A percentile compares a stretch with the other conserved stretches of the same genome.
phyloP scores from a whole-genome alignment of 2,797 vertebrate genomes.

The Arnoldichthys spilopterus region DNA sequence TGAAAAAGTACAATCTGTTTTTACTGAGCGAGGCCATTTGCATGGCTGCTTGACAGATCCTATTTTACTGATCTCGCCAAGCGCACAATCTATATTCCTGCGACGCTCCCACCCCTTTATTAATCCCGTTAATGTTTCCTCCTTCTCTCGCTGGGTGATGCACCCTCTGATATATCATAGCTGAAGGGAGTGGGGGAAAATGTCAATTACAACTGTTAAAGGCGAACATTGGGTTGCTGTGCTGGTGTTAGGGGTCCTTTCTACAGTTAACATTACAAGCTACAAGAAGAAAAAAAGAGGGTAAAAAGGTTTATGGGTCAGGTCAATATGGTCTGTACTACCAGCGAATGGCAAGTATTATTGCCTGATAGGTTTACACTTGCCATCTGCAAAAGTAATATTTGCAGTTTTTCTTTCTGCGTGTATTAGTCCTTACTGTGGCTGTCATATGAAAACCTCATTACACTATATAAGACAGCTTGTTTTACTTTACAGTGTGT shows the following conservation, averaged over 20 bases:
- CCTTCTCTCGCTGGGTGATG: constrained; percentile 49
- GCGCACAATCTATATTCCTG: constrained; percentile 52
- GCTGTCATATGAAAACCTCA: too few relatives aligned
- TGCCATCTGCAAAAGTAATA: neutral
- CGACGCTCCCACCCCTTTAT: constrained; percentile 43
- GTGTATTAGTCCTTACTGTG: neutral
- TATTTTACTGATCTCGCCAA: constrained; percentile 59
- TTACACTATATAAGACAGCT: neutral
- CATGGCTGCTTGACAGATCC: constrained; percentile 57
- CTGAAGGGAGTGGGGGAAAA: constrained; percentile 47
- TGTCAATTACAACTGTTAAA: constrained; percentile 49
- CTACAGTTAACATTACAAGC: neutral
- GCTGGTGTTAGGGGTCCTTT: constrained; percentile 17
- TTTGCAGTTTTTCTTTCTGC: too few relatives aligned
- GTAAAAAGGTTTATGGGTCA: constrained; percentile 29
- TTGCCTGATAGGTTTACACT: neutral
- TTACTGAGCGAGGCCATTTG: constrained; percentile 38
- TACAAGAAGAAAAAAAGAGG: neutral
- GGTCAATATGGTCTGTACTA: constrained; percentile 25
- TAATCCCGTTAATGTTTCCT: constrained; percentile 63
- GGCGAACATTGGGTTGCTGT: constrained; percentile 36
- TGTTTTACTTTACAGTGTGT: neutral
- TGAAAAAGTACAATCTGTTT: constrained; percentile 45
- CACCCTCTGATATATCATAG: constrained; percentile 56
- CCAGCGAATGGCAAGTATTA: constrained; percentile 1